Evolutionary conservation across 2,113 vertebrate species (phyloP), one percentile per base, ranked within the genome.

Genomic region (Corythaeola cristata): DNA sequence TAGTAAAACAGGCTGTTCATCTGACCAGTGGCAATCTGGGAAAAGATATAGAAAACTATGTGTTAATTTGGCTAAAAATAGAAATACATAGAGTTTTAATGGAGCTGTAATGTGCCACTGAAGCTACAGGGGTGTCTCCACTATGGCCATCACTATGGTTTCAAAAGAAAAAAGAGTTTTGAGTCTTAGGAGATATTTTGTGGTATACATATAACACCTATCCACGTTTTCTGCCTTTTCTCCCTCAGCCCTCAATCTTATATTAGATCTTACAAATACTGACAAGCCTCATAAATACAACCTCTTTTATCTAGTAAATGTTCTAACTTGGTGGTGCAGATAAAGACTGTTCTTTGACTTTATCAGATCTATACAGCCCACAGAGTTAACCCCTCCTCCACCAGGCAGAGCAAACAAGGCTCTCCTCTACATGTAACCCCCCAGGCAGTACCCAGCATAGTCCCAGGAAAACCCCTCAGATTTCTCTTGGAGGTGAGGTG

Each of bases 381-480:
- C 0, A 1, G 37, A 0, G 0, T 49, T 53, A 74, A 6, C 50
- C 12, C 0, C 6, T 63, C 35, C 15, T 28, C 30, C 0, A 0
- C 28, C 53, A 53, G 35, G 49, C 15, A 63, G 37, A 74, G 33
- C 24, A 53, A 58, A 66, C 0, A 2, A 26, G n/a, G 26, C 8
- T 90, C 19, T 77, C 39, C 39, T 44, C 32, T 1, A 0, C 0
- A 0, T 4, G 1, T 33, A 18, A 19, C 1, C 6, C 6, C 27
- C 27, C 1, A 5, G 14, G 20, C 59, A 58, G 37, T 44, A 44
- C 37, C n/a, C 11, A 7, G 22, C 3, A 1, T 7, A 78, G 60
- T 32, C 20, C 23, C 53, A 73, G 58, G 26, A 64, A 79, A 84
- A 74, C 14, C 27, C 9, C n/a, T 3, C 21, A 39, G 49, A 26